Evolutionary conservation across 2,888 invertebrate species (phyloP).

Genomic region (Arge pagana): DNA sequence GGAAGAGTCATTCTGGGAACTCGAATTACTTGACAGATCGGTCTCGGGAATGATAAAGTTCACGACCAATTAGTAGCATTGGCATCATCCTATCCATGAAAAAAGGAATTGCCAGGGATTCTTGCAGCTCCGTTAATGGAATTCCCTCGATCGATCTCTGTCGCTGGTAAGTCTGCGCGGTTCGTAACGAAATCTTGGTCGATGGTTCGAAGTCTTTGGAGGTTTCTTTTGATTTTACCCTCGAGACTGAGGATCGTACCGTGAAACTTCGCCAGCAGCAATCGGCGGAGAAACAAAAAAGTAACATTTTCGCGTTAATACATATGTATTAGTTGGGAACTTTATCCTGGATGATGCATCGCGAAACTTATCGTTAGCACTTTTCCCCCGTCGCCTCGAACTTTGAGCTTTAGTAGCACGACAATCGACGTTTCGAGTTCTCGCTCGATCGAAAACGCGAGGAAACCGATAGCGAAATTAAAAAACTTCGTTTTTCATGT

Average conservation of each 20-base stretch:
- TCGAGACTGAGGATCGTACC: too few species aligned
- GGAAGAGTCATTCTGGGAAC: neutral
- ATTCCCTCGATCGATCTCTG: conserved; percentile 6
- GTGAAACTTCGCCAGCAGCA: conserved; percentile 9
- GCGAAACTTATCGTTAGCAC: conserved; percentile 41
- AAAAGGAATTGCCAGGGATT: neutral
- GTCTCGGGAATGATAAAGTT: too few species aligned
- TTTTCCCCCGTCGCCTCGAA: too few species aligned
- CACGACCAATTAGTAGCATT: conserved; percentile 13
- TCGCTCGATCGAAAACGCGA: too few species aligned
- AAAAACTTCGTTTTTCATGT: too few species aligned
- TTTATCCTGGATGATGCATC: conserved; percentile 46
- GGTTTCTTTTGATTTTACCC: neutral
- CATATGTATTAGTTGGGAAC: conserved; percentile 50
- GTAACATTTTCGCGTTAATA: conserved; percentile 42
- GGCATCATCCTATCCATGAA: conserved; percentile 6
- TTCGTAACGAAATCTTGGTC: neutral
- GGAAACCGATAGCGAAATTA: too few species aligned
- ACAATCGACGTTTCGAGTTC: too few species aligned
- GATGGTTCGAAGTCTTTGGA: neutral
- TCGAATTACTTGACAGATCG: too few species aligned
- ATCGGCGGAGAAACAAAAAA: conserved; percentile 36
- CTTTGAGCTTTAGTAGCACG: too few species aligned
- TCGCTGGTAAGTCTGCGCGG: conserved; percentile 2
- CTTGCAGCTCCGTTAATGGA: neutral